Base-by-base conservation (phyloP, 2,888 invertebrate genomes). In the Cheilosia urbana region DNA sequence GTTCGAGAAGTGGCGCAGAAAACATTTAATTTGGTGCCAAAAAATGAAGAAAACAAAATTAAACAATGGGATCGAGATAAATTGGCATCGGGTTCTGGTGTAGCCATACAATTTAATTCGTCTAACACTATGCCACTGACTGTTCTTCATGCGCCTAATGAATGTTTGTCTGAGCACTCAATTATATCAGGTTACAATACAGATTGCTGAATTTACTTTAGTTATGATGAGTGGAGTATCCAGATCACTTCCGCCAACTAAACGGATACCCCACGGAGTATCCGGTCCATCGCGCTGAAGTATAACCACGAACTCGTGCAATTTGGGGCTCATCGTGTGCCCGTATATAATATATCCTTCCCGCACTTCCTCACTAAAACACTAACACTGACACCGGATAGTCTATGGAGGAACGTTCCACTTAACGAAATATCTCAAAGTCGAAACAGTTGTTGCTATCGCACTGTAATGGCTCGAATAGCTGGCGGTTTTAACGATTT, bases 151-250 rank as follows among this genome's bases (percentile, higher is more conserved):
- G 62, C 69, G 42, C 73, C 69, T 30, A 62, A 71, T 60, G 19
- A 60, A 60, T 75, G 49, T 17, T 6, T 53, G 58, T 17, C 17
- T 9, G 13, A 37, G 45, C n/a, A 47, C n/a, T 6, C 60, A 60
- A 63, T 65, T 79, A 69, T 62, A 85, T 87, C 87, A 53, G 49
- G 49, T 88, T 88, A 88, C 87, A 87, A 71, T 75, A 7, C 27
- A 71, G 21, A 87, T 66, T 75, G 7, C 27, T 73, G 21, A 11
- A 80, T 94, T 94, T 95, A 97, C 97, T 95, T 96, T 96, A 88
- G 97, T 97, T 92, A 98, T 95, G 92, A 97, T 96, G 91, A 98
- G 94, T 87, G 97, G 97, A 66, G 96, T 95, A 90, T 96, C 96
- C 90, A 97, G 94, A 93, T 97, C 97, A 88, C 96, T 94, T 89